phyloP scores from a whole-genome alignment of 2,797 vertebrate genomes.

The Bradypodion pumilum region DNA sequence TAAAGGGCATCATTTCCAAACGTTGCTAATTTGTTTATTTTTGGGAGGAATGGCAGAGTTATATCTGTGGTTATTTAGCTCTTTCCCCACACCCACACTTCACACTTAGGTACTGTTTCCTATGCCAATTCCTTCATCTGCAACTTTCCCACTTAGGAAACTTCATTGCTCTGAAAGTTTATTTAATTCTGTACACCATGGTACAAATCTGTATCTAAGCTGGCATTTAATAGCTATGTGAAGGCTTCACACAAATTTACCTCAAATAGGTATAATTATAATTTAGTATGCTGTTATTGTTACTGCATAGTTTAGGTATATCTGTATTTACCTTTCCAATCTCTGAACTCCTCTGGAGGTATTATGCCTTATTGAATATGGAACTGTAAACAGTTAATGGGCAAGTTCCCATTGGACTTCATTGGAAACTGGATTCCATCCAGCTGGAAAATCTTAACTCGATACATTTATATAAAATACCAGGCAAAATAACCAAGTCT shows the following conservation, averaged over 20 bases:
- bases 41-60: neutral
- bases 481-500: neutral
- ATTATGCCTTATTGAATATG: neutral
- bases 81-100: neutral
- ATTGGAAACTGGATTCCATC: slow-evolving; percentile 4
- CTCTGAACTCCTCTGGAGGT: neutral
- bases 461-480: neutral
- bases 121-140: neutral
- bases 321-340: neutral
- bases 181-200: neutral
- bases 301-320: neutral
- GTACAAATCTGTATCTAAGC: neutral
- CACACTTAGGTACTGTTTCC: neutral
- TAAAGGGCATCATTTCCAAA: too few species aligned
- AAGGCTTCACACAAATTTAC: neutral
- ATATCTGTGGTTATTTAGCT: neutral
- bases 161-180: neutral
- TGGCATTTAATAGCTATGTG: neutral
- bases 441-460: neutral
- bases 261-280: neutral
- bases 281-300: neutral
- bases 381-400: neutral
- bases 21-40: neutral
- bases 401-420: neutral
- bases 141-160: neutral